Base-by-base conservation (phyloP, 2,888 invertebrate species). In the Perdita meconis region DNA sequence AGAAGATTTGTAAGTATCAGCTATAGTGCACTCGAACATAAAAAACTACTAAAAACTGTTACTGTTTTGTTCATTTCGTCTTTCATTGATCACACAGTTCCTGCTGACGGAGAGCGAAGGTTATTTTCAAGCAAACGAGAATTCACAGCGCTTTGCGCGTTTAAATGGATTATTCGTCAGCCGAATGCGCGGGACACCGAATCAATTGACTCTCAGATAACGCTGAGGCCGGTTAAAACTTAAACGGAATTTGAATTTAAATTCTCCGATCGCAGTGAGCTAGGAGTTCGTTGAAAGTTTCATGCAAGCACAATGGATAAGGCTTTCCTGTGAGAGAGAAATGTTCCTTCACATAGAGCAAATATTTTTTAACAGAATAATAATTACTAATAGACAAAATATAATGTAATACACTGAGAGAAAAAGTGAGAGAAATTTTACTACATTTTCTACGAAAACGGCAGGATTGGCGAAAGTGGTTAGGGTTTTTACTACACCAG, bases 41-140 rank as follows among this genome's bases (percentile, higher is more conserved):
- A n/a, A n/a, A n/a, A n/a, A n/a, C n/a, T n/a, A n/a, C n/a, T n/a
- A n/a, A n/a, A n/a, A n/a, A 16, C 34, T 40, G 61, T 61, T 56
- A 19, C 47, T 22, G 38, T 63, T 72, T 66, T 50, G 60, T 24
- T 30, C 66, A 13, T 12, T 50, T 26, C 1, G n/a, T 34, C 24
- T 5, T 60, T 38, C 42, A 16, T 76, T 76, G 74, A 74, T 77
- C 68, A 64, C 36, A 38, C 68, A 2, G 64, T 53, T 16, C 67
- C 40, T 63, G 64, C 64, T 64, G 68, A 34, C 6, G n/a, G 30
- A 19, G 19, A 34, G 30, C 64, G 26, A 47, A 38, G 6, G 53
- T 74, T 50, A 67, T 68, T 63, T 74, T 64, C 75, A 73, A 24
- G 61, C 56, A 76, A 76, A 76, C 40, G 67, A 66, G 66, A 67